A percentile compares a stretch with the other conserved stretches of the same genome.
Conservation (phyloP, 2,797 vertebrate species). For the Enteromius anoplus region DNA sequence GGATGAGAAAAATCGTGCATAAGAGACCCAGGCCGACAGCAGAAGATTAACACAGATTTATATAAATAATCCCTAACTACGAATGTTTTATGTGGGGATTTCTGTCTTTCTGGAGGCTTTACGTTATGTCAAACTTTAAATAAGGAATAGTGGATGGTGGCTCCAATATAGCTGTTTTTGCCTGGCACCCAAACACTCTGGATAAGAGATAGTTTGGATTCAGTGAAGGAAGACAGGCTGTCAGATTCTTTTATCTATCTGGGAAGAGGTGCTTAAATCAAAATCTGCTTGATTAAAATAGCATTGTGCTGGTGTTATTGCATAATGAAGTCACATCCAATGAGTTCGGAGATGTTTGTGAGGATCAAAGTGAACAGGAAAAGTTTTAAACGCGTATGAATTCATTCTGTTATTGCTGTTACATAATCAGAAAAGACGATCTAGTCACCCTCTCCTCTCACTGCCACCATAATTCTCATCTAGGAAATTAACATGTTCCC, state of each 20-base stretch:
- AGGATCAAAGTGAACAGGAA: not conserved
- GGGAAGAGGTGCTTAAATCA: not conserved
- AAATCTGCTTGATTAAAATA: slow-evolving; percentile 16
- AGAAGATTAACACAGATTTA: slow-evolving; percentile 29
- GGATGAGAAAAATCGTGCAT: slow-evolving; percentile 7
- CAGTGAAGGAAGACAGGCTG: not conserved
- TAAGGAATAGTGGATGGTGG: not conserved
- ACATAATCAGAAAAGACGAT: not conserved
- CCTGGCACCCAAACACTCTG: not conserved
- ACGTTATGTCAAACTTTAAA: slow-evolving; percentile 11
- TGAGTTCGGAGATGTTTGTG: not conserved
- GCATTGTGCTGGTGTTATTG: slow-evolving; percentile 9
- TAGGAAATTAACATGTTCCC: not conserved
- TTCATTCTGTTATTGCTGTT: not conserved
- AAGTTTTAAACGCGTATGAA: not conserved
- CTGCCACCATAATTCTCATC: not conserved
- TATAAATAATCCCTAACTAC: not conserved
- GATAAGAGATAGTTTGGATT: not conserved
- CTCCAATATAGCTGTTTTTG: not conserved
- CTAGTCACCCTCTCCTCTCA: not conserved
- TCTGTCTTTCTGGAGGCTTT: slow-evolving; percentile 2
- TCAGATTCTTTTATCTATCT: not conserved
- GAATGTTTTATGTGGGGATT: not conserved
- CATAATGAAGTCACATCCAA: slow-evolving; percentile 10
- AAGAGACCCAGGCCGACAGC: not conserved